phyloP scores from a whole-genome alignment of 2,113 vertebrate genomes.

The Panthera leo region DNA sequence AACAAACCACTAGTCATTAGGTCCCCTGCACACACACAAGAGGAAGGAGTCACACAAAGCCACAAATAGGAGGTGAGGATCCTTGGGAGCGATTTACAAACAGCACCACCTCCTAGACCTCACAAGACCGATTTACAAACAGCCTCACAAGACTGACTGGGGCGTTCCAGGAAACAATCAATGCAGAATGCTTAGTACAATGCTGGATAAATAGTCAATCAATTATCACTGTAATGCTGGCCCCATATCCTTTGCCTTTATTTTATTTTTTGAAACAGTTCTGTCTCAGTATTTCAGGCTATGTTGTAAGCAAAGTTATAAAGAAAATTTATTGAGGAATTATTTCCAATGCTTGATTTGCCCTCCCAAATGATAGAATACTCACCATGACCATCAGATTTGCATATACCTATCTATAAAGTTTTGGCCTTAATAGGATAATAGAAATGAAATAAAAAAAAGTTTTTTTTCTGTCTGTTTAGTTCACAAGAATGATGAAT shows the following conservation, averaged over 20 bases:
- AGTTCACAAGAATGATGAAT: background rate
- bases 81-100: fast-evolving
- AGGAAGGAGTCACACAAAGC: fast-evolving
- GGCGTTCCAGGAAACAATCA: no score
- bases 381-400: background rate
- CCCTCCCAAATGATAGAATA: background rate
- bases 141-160: fast-evolving
- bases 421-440: background rate
- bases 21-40: background rate
- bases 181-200: fast-evolving
- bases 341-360: background rate
- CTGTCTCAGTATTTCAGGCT: background rate
- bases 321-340: background rate
- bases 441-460: background rate
- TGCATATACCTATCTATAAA: background rate
- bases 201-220: fast-evolving
- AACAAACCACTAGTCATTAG: no score
- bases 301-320: fast-evolving
- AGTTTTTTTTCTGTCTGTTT: background rate
- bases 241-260: background rate
- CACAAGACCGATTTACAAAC: fast-evolving
- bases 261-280: background rate
- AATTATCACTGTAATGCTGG: fast-evolving
- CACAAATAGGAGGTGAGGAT: fast-evolving
- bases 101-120: no score